Conservation (phyloP, 1,140 invertebrate species). For the Hypsibius dujardini region DNA sequence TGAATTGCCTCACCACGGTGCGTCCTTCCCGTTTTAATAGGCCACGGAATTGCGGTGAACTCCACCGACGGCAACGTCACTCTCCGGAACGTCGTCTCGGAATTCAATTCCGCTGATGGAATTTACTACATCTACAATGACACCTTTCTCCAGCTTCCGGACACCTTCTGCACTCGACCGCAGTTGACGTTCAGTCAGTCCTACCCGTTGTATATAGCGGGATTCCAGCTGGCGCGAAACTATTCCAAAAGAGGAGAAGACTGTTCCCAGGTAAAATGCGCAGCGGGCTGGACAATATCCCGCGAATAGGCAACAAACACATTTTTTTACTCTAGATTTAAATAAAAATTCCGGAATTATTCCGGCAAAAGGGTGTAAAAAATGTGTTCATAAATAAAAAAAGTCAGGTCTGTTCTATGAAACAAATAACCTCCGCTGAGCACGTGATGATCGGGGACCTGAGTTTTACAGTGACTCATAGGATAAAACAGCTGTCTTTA, state of each 20-base stretch:
- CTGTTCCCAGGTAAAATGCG: slow-evolving; percentile 30
- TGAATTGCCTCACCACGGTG: too few species aligned
- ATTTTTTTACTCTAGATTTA: slow-evolving; percentile 5
- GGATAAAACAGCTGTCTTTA: too few species aligned
- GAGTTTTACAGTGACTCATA: too few species aligned
- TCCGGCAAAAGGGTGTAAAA: too few species aligned
- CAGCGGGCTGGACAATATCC: not conserved
- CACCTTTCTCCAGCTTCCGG: slow-evolving; percentile 47
- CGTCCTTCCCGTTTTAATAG: slow-evolving; percentile 32
- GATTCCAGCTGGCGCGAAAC: slow-evolving; percentile 19
- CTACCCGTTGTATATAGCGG: slow-evolving; percentile 13
- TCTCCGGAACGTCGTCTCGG: slow-evolving; percentile 41
- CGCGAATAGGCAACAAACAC: not conserved
- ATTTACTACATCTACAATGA: slow-evolving; percentile 64
- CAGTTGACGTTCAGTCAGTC: not conserved
- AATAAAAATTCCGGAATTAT: too few species aligned
- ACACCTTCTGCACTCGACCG: slow-evolving; percentile 52
- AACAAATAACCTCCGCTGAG: too few species aligned
- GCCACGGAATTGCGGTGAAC: slow-evolving; percentile 72
- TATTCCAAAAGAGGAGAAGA: slow-evolving; percentile 32
- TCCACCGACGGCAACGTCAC: slow-evolving; percentile 56
- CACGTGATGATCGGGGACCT: too few species aligned
- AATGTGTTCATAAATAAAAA: too few species aligned
- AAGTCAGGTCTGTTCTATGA: too few species aligned
- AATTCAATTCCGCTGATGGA: slow-evolving; percentile 65